Conservation (phyloP, 2,113 vertebrate genomes). For the Hippocampus guttulatus region DNA sequence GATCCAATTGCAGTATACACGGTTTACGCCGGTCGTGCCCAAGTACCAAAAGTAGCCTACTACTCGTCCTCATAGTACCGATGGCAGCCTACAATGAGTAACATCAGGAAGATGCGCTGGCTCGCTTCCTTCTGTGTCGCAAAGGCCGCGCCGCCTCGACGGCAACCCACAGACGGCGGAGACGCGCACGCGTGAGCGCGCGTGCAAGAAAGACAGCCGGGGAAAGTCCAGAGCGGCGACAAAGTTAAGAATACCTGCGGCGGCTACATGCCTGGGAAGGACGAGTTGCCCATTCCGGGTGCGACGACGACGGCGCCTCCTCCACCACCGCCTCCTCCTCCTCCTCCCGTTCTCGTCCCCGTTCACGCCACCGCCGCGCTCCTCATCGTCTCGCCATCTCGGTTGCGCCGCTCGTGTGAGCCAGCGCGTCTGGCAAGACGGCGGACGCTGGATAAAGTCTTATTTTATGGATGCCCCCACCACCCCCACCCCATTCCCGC, state of each 20-base stretch:
- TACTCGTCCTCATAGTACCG: too few relatives aligned
- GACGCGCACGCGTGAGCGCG: neutral
- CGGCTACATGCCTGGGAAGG: slow-evolving; percentile 69
- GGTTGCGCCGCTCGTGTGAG: neutral
- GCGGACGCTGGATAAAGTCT: slow-evolving; percentile 58
- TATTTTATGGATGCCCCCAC: slow-evolving; percentile 61
- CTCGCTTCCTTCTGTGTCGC: too few relatives aligned
- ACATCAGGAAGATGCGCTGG: too few relatives aligned
- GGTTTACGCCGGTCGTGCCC: too few relatives aligned
- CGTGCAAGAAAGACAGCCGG: slow-evolving; percentile 11
- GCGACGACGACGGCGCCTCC: slow-evolving; percentile 43
- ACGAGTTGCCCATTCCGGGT: slow-evolving; percentile 70
- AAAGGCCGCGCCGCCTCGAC: too few relatives aligned
- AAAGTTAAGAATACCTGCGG: slow-evolving; percentile 4
- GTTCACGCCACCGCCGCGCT: neutral
- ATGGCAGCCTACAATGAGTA: too few relatives aligned
- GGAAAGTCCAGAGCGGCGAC: neutral
- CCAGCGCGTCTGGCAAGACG: slow-evolving; percentile 37
- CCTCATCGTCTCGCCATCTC: neutral
- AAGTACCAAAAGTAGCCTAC: too few relatives aligned
- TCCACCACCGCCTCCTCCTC: slow-evolving; percentile 2
- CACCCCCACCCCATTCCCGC: slow-evolving; percentile 26
- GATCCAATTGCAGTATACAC: too few relatives aligned
- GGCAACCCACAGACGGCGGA: too few relatives aligned
- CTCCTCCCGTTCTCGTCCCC: neutral